Conservation (phyloP, 2,888 invertebrate genomes). For the Andrena trimmerana region DNA sequence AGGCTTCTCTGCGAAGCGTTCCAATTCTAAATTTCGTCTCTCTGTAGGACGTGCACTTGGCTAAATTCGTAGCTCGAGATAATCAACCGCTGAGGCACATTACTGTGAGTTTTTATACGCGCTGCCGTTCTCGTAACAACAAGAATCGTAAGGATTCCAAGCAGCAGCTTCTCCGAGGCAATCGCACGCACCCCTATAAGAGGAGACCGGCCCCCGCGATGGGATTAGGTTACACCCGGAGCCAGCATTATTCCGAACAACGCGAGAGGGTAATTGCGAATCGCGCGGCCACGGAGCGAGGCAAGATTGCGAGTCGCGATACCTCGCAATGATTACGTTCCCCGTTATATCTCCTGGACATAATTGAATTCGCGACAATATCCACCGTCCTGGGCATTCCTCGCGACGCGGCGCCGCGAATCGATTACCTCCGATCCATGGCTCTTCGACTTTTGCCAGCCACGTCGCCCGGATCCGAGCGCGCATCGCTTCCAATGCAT, state of each 20-base stretch:
- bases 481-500: not conserved
- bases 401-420: not conserved
- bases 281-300: slow-evolving; percentile 34
- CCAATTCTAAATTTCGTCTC: too few relatives aligned
- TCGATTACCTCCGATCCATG: slow-evolving; percentile 10
- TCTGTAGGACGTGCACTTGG: too few relatives aligned
- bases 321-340: slow-evolving; percentile 60
- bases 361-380: slow-evolving; percentile 66
- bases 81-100: too few relatives aligned
- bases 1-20: too few relatives aligned
- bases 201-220: not conserved
- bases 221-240: slow-evolving; percentile 39
- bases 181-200: not conserved
- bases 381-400: slow-evolving; percentile 32
- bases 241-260: slow-evolving; percentile 39
- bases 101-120: too few relatives aligned
- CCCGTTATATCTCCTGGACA: slow-evolving; percentile 54
- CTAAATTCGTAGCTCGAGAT: too few relatives aligned
- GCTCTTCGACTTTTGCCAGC: not conserved
- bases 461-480: not conserved
- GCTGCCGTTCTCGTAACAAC: too few relatives aligned
- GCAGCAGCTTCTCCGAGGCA: not conserved
- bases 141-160: slow-evolving; percentile 28
- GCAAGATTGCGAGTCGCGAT: slow-evolving; percentile 60
- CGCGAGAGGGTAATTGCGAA: slow-evolving; percentile 61